These are phyloP conservation scores for Tarsius wallacei DNA, from an alignment of 2,797 vertebrate species.

Conservation along the genomic window DNA sequence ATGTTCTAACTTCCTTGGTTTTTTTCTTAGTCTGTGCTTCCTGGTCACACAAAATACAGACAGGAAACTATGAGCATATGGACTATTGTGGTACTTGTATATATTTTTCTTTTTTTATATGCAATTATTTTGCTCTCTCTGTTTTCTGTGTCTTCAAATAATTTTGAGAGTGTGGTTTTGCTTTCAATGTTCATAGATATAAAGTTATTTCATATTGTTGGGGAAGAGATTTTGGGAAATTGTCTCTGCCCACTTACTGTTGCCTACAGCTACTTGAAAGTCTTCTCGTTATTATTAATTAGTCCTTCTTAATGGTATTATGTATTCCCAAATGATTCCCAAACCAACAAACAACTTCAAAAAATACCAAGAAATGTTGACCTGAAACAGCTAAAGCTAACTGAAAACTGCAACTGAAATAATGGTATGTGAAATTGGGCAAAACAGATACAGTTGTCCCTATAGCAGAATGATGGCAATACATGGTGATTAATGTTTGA, in stretches of 20 bases:
- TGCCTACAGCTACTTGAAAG: neutral
- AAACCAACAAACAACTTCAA: neutral
- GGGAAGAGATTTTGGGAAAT: neutral
- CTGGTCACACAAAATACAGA: neutral
- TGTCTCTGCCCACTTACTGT: neutral
- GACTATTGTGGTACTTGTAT: neutral
- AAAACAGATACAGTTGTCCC: neutral
- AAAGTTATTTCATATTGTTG: neutral
- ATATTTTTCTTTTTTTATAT: neutral
- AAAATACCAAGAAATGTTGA: neutral
- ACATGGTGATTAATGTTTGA: neutral
- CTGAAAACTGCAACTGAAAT: neutral
- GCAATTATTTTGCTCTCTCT: neutral
- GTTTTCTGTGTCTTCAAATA: neutral
- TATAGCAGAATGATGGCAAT: neutral
- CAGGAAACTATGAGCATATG: too few species aligned
- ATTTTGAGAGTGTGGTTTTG: neutral
- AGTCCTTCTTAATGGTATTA: neutral
- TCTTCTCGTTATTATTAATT: neutral
- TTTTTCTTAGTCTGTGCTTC: neutral
- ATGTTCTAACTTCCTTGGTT: neutral
- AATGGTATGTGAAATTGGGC: neutral
- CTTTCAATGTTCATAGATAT: neutral
- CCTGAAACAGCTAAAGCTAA: neutral
- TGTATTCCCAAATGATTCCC: neutral